Evolutionary conservation across 1,140 invertebrate genomes (phyloP).

Genomic region (Brachionus manjavacas): DNA sequence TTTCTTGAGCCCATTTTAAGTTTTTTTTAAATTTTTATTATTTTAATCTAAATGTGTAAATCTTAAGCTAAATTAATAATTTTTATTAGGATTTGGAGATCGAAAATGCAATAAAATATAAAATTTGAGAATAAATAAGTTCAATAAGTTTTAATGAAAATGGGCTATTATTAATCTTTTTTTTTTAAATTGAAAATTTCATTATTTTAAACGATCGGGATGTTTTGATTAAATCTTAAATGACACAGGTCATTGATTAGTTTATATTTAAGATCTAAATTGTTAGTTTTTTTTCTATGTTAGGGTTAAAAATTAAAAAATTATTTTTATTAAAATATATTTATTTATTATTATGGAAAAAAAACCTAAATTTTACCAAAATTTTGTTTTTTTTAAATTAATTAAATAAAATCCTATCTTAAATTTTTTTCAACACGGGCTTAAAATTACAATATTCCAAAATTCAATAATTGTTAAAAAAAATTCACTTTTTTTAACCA

Average conservation of each 20-base stretch:
- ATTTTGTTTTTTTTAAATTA: not conserved
- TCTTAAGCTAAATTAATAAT: not conserved
- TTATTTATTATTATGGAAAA: not conserved
- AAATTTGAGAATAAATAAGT: too few relatives aligned
- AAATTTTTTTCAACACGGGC: not conserved
- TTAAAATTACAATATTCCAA: not conserved
- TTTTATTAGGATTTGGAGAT: not conserved
- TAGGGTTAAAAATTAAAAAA: not conserved
- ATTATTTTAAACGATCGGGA: too few relatives aligned
- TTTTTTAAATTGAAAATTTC: too few relatives aligned
- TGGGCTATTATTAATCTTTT: too few relatives aligned
- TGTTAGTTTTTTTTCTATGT: not conserved
- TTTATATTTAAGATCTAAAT: not conserved
- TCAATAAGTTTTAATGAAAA: too few relatives aligned
- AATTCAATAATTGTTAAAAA: not conserved
- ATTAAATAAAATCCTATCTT: not conserved
- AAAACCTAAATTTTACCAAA: not conserved
- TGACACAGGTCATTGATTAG: not conserved
- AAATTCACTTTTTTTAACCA: constrained; percentile 7
- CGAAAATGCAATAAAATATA: too few relatives aligned
- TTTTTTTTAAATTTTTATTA: not conserved
- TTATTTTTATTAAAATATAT: not conserved
- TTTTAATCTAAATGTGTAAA: not conserved
- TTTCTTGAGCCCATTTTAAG: constrained; percentile 41
- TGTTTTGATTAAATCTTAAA: not conserved